Conservation (phyloP, 2,113 vertebrate genomes). For the Maccullochella peelii region DNA sequence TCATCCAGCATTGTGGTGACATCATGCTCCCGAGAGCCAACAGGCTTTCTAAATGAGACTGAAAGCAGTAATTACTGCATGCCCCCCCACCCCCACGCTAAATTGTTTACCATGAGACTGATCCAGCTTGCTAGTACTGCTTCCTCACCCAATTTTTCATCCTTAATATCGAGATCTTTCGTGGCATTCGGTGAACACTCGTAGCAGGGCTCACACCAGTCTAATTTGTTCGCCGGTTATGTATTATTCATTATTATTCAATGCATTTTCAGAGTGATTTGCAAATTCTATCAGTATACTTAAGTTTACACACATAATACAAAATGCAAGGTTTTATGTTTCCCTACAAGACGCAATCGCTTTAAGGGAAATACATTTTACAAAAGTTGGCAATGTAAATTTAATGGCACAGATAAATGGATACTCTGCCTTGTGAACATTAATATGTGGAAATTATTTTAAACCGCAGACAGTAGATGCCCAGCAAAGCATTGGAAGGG, state of each 20-base stretch:
- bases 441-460: constrained; percentile 60
- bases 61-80: constrained; percentile 75
- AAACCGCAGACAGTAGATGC: constrained; percentile 57
- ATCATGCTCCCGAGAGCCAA: constrained; percentile 68
- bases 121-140: constrained; percentile 72
- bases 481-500: constrained; percentile 38
- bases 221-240: constrained; percentile 76
- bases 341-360: constrained; percentile 75
- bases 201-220: constrained; percentile 58
- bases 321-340: constrained; percentile 80
- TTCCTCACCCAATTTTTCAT: constrained; percentile 74
- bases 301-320: constrained; percentile 80
- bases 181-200: constrained; percentile 67
- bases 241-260: constrained; percentile 79
- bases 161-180: constrained; percentile 71
- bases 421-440: constrained; percentile 60
- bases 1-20: constrained; percentile 67
- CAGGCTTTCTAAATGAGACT: constrained; percentile 78
- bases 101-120: constrained; percentile 81
- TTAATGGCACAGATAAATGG: constrained; percentile 79
- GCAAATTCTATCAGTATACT: constrained; percentile 73
- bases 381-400: constrained; percentile 77
- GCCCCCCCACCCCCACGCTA: constrained; percentile 69
- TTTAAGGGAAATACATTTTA: constrained; percentile 80
- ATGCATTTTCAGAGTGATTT: constrained; percentile 77